Conservation (phyloP, 2,113 vertebrate species). For the Vulpes lagopus region DNA sequence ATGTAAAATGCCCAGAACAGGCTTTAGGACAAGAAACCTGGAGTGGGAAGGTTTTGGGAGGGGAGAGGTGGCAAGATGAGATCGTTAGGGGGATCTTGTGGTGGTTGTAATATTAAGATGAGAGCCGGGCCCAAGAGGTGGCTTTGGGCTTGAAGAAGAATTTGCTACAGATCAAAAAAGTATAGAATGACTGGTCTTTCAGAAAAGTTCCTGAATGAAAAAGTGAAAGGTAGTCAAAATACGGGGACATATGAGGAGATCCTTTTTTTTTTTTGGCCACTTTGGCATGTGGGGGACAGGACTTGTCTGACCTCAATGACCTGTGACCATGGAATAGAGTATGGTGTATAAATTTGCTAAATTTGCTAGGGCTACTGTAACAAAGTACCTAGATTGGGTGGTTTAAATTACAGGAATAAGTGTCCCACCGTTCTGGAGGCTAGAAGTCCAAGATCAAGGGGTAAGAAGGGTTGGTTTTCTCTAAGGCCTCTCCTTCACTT, state of each 20-base stretch:
- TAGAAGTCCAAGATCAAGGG: background rate
- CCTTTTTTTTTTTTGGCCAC: background rate
- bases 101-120: background rate
- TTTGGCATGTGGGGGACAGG: background rate
- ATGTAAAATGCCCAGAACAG: background rate
- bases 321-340: background rate
- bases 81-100: background rate
- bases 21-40: background rate
- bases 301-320: background rate
- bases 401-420: background rate
- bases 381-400: background rate
- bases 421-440: background rate
- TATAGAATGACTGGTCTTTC: background rate
- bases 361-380: background rate
- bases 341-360: background rate
- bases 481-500: background rate
- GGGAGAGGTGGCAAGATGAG: background rate
- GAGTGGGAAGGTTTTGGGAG: background rate
- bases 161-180: background rate
- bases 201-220: background rate
- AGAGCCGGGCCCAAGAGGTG: background rate
- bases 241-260: background rate
- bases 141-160: background rate
- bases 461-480: background rate
- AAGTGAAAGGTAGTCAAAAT: background rate